Evolutionary conservation across 2,113 vertebrate species (phyloP).

Genomic region (Mus pahari): DNA sequence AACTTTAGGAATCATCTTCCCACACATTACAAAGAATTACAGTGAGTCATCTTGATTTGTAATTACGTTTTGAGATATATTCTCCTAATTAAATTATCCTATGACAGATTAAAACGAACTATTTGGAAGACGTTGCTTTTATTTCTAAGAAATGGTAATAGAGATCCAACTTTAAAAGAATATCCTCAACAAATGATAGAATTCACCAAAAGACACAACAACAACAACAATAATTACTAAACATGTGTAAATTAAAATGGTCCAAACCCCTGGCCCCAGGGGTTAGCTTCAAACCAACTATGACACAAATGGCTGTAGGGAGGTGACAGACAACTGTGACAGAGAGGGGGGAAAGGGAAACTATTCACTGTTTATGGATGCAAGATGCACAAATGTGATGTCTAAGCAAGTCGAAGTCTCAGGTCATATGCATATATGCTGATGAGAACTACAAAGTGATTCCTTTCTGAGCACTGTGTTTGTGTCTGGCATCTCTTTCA

Average conservation of each 20-base stretch:
- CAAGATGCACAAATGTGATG: neutral
- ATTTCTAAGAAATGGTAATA: neutral
- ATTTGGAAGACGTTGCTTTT: neutral
- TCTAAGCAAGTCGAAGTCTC: neutral
- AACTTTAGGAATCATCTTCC: neutral
- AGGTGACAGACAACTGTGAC: neutral
- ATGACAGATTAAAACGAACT: slow-evolving; percentile 7
- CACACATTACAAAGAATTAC: neutral
- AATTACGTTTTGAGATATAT: neutral
- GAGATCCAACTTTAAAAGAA: neutral
- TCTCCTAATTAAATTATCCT: slow-evolving; percentile 14
- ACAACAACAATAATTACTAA: neutral
- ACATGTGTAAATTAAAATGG: neutral
- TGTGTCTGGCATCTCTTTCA: neutral
- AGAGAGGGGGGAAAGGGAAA: fast-evolving
- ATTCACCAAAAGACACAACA: neutral
- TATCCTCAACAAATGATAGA: neutral
- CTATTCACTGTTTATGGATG: neutral
- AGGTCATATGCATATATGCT: neutral
- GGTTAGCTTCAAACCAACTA: neutral
- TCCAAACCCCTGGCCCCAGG: neutral
- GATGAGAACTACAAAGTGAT: neutral
- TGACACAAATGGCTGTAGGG: too few relatives aligned
- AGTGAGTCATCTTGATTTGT: neutral
- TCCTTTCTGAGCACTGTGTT: neutral